Base-by-base conservation (phyloP, 2,797 vertebrate genomes). In the Adrianichthys oophorus region DNA sequence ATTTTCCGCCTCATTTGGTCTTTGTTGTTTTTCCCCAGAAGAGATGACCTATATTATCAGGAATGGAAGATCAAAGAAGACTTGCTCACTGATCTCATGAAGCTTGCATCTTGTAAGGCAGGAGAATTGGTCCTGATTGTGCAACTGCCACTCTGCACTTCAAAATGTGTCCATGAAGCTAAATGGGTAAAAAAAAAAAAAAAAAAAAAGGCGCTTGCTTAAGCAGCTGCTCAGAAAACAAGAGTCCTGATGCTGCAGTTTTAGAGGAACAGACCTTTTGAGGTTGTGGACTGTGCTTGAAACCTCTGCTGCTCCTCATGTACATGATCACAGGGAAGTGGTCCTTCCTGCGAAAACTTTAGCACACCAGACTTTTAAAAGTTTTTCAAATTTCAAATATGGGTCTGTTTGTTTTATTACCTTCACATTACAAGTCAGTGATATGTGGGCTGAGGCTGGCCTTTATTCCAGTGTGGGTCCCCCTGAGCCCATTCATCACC, bases 1-100 rank as follows among this genome's bases (percentile, higher is more conserved):
- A 61, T 85, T 88, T 89, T 83, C 78, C 15, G 43, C 74, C 74
- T 88, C 79, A 73, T 87, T 84, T 82, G 76, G 63, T 87, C 77
- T 85, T 85, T 82, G 84, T 86, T 88, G 80, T 84, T 85, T 21
- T 85, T 69, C 89, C 89, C 89, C 88, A 67, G 72, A 86, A 90
- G 89, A 87, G 83, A 84, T 91, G 88, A 89, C 89, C 90, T 89
- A 90, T 83, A 91, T 91, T 86, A 88, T 86, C 78, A 62, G 67
- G 84, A 71, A 85, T 76, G 82, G 66, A 54, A 83, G 88, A 91
- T 91, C 89, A 91, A 91, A 91, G 87, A 79, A 68, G 50, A 65
- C 52, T 62, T 75, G 59, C 53, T 74, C 70, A 63, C 80, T 84
- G 81, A 88, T 85, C 80, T 71, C 64, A 59, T 60, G 70, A 82